Evolutionary conservation across 2,113 vertebrate genomes (phyloP), one percentile per base, ranked within the genome.

Genomic region (Corydoras sp.): DNA sequence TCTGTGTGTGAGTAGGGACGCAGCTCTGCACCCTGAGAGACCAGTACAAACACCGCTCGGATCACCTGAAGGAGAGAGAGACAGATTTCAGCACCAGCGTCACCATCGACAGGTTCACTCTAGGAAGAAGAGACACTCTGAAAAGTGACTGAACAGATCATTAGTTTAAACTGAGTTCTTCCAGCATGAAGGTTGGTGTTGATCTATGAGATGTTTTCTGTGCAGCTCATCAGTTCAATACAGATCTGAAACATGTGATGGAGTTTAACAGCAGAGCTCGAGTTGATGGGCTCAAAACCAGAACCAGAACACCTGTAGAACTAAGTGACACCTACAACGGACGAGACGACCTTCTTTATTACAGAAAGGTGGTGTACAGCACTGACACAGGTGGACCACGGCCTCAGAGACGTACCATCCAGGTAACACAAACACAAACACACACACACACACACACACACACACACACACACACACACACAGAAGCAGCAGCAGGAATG

Each of bases 1-100:
- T 43, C 6, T 56, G 54, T 56, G 13, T 60, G 53, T 63, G 74
- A 50, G 0, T 75, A 97, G 95, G 77, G 61, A 86, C 85, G 2
- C 73, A 90, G 61, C 72, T 74, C 2, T 11, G 85, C 70, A 80
- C 78, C 50, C 81, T 92, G 68, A 95, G 81, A 69, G 91, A 95
- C 73, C 92, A 90, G 90, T 98, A 88, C 69, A 77, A 86, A 70
- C 80, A 95, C 76, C 86, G 94, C 29, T 79, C 83, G 2, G 96
- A 99, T 78, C 79, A 50, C 76, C 61, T 99, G 77, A 82, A 90
- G 66, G 75, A 88, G 80, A 89, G 83, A 68, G 85, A 93, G 70
- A 62, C 90, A 15, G 82, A 93, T 69, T 84, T 83, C 68, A 43
- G 12, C 18, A 86, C 84, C 0, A 77, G 80, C 12, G 24, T 85